Evolutionary conservation across 2,888 invertebrate genomes (phyloP).

Genomic region (Lycocerus yunnanus): DNA sequence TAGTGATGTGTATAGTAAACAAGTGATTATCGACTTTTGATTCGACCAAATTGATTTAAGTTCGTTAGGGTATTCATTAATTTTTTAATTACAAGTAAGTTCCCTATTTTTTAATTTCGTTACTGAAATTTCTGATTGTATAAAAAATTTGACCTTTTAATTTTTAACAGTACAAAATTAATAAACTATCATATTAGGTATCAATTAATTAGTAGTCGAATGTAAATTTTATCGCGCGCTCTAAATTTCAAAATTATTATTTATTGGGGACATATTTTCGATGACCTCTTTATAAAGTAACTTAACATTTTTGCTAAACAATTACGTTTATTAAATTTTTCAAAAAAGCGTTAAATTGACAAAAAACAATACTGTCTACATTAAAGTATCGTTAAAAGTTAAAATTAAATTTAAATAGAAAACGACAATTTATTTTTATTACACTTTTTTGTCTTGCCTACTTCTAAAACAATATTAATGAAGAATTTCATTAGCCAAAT

Average conservation of each 20-base stretch:
- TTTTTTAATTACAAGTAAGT: background rate
- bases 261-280: background rate
- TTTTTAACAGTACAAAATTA: background rate
- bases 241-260: background rate
- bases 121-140: background rate
- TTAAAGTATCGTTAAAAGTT: background rate
- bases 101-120: background rate
- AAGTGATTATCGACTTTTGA: conserved; percentile 2
- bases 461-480: background rate
- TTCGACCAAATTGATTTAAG: background rate
- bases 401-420: background rate
- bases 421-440: background rate
- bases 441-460: too few relatives aligned
- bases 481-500: background rate
- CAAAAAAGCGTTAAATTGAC: background rate
- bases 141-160: background rate
- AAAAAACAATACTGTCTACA: background rate
- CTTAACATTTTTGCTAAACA: background rate
- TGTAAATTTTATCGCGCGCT: background rate
- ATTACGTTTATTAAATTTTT: background rate
- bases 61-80: background rate
- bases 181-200: background rate
- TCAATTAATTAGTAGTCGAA: background rate
- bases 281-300: background rate
- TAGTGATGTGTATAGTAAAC: conserved; percentile 1